A percentile compares a stretch with the other conserved stretches of the same genome.
These are phyloP conservation scores for Copidosoma floridanum DNA, from an alignment of 1,140 invertebrate genomes.

Conservation along the genomic window DNA sequence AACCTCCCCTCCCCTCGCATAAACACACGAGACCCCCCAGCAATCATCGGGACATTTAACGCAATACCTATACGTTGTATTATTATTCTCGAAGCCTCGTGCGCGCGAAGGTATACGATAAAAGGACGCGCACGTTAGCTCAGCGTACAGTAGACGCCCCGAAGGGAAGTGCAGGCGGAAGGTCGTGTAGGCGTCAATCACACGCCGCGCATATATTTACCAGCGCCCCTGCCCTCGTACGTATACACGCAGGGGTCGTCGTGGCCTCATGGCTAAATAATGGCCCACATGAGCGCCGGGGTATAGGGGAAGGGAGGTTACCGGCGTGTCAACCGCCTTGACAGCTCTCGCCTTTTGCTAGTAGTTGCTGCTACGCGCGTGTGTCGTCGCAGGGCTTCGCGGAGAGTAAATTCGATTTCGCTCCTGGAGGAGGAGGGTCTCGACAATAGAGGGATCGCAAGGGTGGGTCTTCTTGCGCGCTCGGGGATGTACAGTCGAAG, in stretches of 20 bases:
- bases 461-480: slow-evolving; percentile 25
- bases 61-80: background rate
- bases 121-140: background rate
- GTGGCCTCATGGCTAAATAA: slow-evolving; percentile 59
- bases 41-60: background rate
- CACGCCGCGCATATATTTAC: slow-evolving; percentile 52
- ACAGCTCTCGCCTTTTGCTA: slow-evolving; percentile 43
- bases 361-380: slow-evolving; percentile 22
- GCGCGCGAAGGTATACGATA: no score
- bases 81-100: no score
- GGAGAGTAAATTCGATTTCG: slow-evolving; percentile 37
- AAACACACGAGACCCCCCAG: no score
- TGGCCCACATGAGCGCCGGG: slow-evolving; percentile 37
- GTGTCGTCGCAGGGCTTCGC: slow-evolving; percentile 23
- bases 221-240: no score
- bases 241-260: no score
- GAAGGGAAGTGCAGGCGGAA: background rate
- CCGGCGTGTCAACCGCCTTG: slow-evolving; percentile 52
- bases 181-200: slow-evolving; percentile 56
- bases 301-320: slow-evolving; percentile 35
- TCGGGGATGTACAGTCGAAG: slow-evolving; percentile 15
- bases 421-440: background rate
- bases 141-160: background rate
- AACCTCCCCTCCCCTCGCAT: no score
- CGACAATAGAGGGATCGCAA: slow-evolving; percentile 33